A percentile compares a stretch with the other conserved stretches of the same genome.
These are phyloP conservation scores for Drosophila mayri DNA, from an alignment of 1,140 invertebrate species.

Conservation along the genomic window DNA sequence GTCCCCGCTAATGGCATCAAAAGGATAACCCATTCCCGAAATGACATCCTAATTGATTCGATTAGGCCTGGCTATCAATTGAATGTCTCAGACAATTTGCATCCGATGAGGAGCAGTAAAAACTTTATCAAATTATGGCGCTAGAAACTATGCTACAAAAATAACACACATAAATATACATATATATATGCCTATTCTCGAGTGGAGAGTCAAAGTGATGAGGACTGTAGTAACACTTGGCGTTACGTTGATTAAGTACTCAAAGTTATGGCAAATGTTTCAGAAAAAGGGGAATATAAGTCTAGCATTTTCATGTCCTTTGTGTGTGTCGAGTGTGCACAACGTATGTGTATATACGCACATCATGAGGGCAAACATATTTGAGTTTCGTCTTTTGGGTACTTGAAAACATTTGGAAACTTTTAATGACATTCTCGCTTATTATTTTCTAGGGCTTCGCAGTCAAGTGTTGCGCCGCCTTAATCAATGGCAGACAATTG, in stretches of 20 bases:
- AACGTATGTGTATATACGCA: neutral
- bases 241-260: constrained; percentile 46
- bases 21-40: neutral
- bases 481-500: constrained; percentile 50
- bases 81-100: constrained; percentile 35
- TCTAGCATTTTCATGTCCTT: constrained; percentile 19
- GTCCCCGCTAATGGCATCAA: constrained; percentile 28
- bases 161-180: neutral
- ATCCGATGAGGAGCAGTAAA: constrained; percentile 18
- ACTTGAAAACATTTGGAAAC: constrained; percentile 52
- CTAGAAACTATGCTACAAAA: constrained; percentile 6
- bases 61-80: constrained; percentile 37
- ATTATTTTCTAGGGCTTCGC: constrained; percentile 33
- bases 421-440: constrained; percentile 62
- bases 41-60: constrained; percentile 35
- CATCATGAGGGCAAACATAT: constrained; percentile 15
- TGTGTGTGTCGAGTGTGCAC: constrained; percentile 14
- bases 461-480: constrained; percentile 25
- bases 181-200: neutral
- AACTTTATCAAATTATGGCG: constrained; percentile 36
- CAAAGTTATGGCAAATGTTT: constrained; percentile 21
- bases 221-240: constrained; percentile 32
- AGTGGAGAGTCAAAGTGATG: constrained; percentile 29
- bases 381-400: constrained; percentile 56
- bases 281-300: neutral